These are phyloP conservation scores for Platichthys stellatus DNA, from an alignment of 2,113 vertebrate genomes.

Conservation along the genomic window DNA sequence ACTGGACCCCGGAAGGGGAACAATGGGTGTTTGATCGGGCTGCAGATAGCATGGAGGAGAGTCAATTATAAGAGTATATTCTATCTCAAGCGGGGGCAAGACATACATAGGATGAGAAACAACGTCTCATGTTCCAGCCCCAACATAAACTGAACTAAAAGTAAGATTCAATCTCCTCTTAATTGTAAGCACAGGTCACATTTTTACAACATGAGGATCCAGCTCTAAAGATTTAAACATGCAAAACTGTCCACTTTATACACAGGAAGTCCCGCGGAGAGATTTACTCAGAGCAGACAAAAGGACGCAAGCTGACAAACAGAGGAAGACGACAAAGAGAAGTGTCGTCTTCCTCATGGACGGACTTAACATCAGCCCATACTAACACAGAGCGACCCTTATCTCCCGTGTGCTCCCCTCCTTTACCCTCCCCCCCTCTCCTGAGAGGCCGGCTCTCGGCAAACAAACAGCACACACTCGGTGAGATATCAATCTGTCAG, in stretches of 20 bases:
- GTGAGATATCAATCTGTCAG: constrained; percentile 86
- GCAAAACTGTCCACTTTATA: background rate
- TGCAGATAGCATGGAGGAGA: constrained; percentile 42
- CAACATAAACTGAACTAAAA: background rate
- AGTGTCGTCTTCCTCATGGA: constrained; percentile 27
- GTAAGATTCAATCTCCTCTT: background rate
- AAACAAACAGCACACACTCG: constrained; percentile 85
- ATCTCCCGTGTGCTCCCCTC: constrained; percentile 50
- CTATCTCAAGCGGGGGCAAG: background rate
- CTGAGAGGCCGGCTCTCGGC: constrained; percentile 49
- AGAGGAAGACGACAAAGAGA: constrained; percentile 47
- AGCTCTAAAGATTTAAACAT: background rate
- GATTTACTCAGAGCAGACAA: constrained; percentile 1
- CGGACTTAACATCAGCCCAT: constrained; percentile 35
- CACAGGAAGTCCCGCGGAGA: background rate
- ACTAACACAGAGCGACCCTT: constrained; percentile 49
- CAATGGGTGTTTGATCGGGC: constrained; percentile 54
- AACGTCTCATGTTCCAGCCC: background rate
- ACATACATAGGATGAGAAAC: constrained; percentile 15
- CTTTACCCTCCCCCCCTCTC: constrained; percentile 27
- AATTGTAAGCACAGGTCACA: background rate
- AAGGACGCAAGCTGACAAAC: constrained; percentile 25
- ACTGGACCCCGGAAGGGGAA: constrained; percentile 52
- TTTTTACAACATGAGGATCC: background rate
- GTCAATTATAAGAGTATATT: constrained; percentile 23